A percentile compares a stretch with the other conserved stretches of the same genome.
phyloP scores from a whole-genome alignment of 2,888 invertebrate genomes.

The Lochmaea crataegi region DNA sequence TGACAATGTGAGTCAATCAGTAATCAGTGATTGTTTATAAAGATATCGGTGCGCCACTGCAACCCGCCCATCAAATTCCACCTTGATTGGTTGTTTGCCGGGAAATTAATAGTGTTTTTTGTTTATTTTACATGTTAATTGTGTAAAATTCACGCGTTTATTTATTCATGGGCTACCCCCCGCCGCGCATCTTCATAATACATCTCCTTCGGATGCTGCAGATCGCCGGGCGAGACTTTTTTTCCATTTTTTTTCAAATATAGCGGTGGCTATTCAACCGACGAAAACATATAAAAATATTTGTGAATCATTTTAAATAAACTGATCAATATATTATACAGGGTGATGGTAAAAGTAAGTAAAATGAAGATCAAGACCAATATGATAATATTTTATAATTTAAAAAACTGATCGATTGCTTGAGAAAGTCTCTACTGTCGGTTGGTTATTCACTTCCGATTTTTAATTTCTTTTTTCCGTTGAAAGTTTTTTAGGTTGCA shows the following conservation, averaged over 20 bases:
- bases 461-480: conserved; percentile 20
- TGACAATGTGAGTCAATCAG: no score
- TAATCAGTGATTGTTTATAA: neutral
- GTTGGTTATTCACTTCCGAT: conserved; percentile 29
- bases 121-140: conserved; percentile 67
- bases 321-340: neutral
- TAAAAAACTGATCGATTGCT: no score
- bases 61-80: conserved; percentile 61
- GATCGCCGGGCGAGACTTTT: conserved; percentile 53
- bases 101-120: conserved; percentile 65
- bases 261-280: neutral
- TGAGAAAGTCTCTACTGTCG: neutral
- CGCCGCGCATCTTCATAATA: conserved; percentile 62
- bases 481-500: conserved; percentile 38
- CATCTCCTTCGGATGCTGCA: conserved; percentile 60
- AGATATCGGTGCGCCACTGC: conserved; percentile 29
- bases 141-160: conserved; percentile 68
- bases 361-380: no score
- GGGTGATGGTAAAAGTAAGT: no score
- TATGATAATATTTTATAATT: no score
- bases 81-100: conserved; percentile 64
- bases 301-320: neutral
- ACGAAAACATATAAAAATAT: neutral
- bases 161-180: conserved; percentile 66
- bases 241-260: conserved; percentile 45